Conservation (phyloP, 1,140 invertebrate genomes). For the Eubasilissa regina region DNA sequence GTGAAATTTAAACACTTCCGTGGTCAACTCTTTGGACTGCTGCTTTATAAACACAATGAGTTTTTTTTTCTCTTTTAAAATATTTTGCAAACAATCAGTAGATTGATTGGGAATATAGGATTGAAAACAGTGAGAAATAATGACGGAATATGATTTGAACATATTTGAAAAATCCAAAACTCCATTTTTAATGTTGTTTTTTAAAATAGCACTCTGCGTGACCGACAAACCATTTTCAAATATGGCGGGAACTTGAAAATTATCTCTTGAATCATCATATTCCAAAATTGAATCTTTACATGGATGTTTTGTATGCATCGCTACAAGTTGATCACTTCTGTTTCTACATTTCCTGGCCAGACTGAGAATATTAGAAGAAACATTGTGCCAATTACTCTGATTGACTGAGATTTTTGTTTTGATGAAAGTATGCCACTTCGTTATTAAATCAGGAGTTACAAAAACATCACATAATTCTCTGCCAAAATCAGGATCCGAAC, state of each 20-base stretch:
- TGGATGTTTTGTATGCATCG: conserved; percentile 44
- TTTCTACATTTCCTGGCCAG: conserved; percentile 35
- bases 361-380: conserved; percentile 20
- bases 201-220: conserved; percentile 32
- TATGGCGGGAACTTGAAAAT: conserved; percentile 10
- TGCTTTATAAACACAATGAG: conserved; percentile 29
- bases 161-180: conserved; percentile 54
- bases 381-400: conserved; percentile 36
- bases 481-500: not conserved
- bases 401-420: conserved; percentile 16
- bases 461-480: conserved; percentile 46
- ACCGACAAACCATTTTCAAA: conserved; percentile 41
- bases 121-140: conserved; percentile 35
- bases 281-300: conserved; percentile 39
- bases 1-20: conserved; percentile 44
- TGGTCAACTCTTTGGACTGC: conserved; percentile 40
- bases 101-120: conserved; percentile 19
- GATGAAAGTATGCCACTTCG: conserved; percentile 47
- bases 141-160: conserved; percentile 45
- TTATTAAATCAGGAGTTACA: conserved; percentile 23
- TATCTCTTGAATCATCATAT: conserved; percentile 43
- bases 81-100: not conserved
- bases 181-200: conserved; percentile 44
- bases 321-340: conserved; percentile 46
- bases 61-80: conserved; percentile 26